phyloP scores from a whole-genome alignment of 1,140 invertebrate species.

The Gyrodactylus salaris region DNA sequence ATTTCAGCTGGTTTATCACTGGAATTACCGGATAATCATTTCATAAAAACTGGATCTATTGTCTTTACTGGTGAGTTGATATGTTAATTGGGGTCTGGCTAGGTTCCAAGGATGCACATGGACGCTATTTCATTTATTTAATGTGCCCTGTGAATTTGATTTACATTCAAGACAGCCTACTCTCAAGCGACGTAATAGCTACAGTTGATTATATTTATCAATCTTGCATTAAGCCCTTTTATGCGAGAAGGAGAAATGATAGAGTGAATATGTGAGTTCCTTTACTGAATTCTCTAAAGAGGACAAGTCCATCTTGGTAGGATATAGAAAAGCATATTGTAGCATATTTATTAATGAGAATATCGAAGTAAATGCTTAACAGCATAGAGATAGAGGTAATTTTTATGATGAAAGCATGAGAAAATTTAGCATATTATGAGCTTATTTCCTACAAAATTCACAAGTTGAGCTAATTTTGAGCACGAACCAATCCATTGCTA shows the following conservation, averaged over 20 bases:
- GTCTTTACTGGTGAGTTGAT: neutral
- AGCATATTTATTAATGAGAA: too few species aligned
- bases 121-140: neutral
- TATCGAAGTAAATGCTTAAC: too few species aligned
- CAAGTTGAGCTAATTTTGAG: too few species aligned
- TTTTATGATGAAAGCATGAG: too few species aligned
- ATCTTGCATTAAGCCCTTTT: neutral
- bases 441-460: too few species aligned
- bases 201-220: neutral
- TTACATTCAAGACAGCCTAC: neutral
- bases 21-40: neutral
- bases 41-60: neutral
- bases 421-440: too few species aligned
- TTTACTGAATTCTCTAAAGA: neutral
- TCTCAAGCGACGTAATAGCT: neutral
- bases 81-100: too few species aligned
- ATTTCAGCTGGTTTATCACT: too few species aligned
- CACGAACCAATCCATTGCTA: too few species aligned
- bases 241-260: neutral
- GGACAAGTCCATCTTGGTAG: too few species aligned
- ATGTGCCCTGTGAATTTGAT: neutral
- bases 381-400: too few species aligned
- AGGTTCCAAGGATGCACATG: neutral
- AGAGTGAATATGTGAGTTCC: neutral
- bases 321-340: too few species aligned